A percentile compares a stretch with the other conserved stretches of the same genome.
Conservation (phyloP, 37 sponge, comb jelly and placozoan genomes). For the Cladorhizidae sp. region DNA sequence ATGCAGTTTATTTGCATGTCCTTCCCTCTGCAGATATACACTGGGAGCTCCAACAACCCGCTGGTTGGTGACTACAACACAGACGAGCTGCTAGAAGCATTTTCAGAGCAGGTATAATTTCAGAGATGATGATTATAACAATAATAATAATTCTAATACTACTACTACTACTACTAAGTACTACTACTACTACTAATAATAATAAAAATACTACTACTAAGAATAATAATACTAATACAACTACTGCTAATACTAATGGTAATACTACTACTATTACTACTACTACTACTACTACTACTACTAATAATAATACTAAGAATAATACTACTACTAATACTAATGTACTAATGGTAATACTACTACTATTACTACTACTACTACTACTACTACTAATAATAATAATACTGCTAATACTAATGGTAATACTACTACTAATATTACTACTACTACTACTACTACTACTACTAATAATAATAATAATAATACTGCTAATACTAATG, state of each 20-base stretch:
- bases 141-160: not conserved
- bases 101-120: constrained; percentile 36
- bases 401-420: too few relatives aligned
- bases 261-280: not conserved
- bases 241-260: not conserved
- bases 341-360: not conserved
- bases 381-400: not conserved
- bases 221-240: not conserved
- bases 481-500: not conserved
- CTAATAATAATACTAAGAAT: not conserved
- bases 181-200: not conserved
- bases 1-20: not conserved
- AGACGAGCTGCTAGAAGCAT: constrained; percentile 43
- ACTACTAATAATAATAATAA: too few relatives aligned
- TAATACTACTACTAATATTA: not conserved
- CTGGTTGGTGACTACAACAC: constrained; percentile 31
- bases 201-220: too few relatives aligned
- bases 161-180: not conserved
- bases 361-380: not conserved
- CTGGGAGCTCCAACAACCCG: constrained; percentile 14
- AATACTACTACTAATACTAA: not conserved
- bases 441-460: not conserved
- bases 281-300: not conserved
- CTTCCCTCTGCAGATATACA: constrained; percentile 16
- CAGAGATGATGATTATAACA: not conserved